phyloP scores from a whole-genome alignment of 2,888 invertebrate species.

The Drosophila sordidula region DNA sequence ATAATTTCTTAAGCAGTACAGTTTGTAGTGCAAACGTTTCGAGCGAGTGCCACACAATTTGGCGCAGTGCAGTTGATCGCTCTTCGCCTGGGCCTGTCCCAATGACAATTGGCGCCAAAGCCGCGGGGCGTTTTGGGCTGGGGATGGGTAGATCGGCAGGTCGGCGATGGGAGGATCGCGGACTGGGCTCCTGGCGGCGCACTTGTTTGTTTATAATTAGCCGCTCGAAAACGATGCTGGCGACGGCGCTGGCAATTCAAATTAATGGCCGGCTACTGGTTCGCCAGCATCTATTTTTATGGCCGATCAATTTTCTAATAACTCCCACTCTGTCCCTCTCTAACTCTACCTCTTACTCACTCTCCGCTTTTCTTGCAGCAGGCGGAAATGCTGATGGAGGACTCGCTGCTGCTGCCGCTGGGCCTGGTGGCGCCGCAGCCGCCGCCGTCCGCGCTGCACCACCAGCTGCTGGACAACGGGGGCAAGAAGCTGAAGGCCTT shows the following conservation, averaged over 20 bases:
- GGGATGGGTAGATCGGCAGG: not conserved
- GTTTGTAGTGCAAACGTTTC: too few species aligned
- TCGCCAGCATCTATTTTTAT: slow-evolving; percentile 69
- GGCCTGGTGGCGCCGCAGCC: slow-evolving; percentile 62
- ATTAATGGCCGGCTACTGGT: slow-evolving; percentile 75
- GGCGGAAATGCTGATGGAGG: slow-evolving; percentile 82
- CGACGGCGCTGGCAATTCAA: slow-evolving; percentile 63
- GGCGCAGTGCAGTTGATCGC: slow-evolving; percentile 27
- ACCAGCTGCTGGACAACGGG: slow-evolving; percentile 87
- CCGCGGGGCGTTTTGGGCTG: slow-evolving; percentile 61
- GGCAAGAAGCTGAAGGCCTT: slow-evolving; percentile 88
- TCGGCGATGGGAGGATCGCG: too few species aligned
- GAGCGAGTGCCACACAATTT: not conserved
- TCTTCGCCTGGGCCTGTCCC: slow-evolving; percentile 44
- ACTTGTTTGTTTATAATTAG: slow-evolving; percentile 78
- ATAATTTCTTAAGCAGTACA: too few species aligned
- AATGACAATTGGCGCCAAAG: slow-evolving; percentile 78
- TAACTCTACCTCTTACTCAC: slow-evolving; percentile 25
- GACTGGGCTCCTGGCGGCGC: slow-evolving; percentile 47
- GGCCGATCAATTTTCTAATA: slow-evolving; percentile 73
- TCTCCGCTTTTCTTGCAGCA: slow-evolving; percentile 58
- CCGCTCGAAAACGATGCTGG: slow-evolving; percentile 52
- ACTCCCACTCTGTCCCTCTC: slow-evolving; percentile 21
- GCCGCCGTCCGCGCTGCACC: slow-evolving; percentile 59
- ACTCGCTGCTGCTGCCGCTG: slow-evolving; percentile 64